These are phyloP conservation scores for Lysandra bellargus DNA, from an alignment of 2,888 invertebrate genomes.

Conservation along the genomic window DNA sequence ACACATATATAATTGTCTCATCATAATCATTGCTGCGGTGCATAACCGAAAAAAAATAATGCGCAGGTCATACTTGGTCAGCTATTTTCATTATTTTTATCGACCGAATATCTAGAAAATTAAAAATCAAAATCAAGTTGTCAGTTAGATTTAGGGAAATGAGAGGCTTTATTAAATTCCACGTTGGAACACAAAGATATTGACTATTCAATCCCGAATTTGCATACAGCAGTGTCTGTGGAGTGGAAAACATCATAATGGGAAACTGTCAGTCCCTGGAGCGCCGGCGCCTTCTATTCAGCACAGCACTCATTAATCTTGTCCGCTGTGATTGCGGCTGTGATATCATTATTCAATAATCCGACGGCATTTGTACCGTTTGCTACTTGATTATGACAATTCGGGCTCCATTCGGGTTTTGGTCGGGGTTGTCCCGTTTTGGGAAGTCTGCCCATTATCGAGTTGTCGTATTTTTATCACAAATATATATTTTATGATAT, in stretches of 20 bases:
- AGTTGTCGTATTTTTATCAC: not conserved
- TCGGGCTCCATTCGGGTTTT: not conserved
- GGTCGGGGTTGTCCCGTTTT: no score
- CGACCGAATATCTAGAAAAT: not conserved
- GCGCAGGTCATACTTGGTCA: no score
- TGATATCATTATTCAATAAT: constrained; percentile 62
- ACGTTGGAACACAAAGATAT: constrained; percentile 27
- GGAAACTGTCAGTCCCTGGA: constrained; percentile 50
- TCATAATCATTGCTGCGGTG: no score
- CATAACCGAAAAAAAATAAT: no score
- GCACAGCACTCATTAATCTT: constrained; percentile 62
- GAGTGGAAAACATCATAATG: constrained; percentile 44
- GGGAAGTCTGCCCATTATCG: not conserved
- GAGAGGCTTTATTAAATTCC: constrained; percentile 38
- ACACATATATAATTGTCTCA: no score
- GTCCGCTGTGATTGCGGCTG: constrained; percentile 59
- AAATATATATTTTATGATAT: not conserved
- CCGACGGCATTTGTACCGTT: constrained; percentile 43
- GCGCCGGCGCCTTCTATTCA: constrained; percentile 54
- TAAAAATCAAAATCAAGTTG: constrained; percentile 4
- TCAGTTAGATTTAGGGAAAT: constrained; percentile 28
- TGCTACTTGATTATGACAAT: constrained; percentile 14
- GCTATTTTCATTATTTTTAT: not conserved
- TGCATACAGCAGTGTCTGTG: constrained; percentile 41
- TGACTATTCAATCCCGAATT: constrained; percentile 45